Conservation (phyloP, 2,113 vertebrate species). For the Fregetta grallaria region DNA sequence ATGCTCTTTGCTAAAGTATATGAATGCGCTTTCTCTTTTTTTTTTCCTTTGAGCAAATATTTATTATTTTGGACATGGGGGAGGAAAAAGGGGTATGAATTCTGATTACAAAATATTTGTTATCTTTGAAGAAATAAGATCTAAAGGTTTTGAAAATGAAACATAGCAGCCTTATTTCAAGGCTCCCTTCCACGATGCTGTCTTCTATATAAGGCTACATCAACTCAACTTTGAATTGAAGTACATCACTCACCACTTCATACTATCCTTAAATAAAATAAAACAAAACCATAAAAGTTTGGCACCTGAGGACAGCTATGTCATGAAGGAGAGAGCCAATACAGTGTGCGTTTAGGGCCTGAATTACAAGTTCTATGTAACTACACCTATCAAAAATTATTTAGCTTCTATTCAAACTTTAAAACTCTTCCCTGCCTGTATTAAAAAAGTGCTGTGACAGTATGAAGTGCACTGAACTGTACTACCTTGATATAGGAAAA, state of each 20-base stretch:
- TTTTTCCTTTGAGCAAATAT: not conserved
- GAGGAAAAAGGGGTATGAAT: conserved; percentile 4
- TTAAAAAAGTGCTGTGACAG: conserved; percentile 71
- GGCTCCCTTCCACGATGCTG: conserved; percentile 67
- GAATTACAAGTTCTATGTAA: conserved; percentile 37
- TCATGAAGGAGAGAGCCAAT: conserved; percentile 55
- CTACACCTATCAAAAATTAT: conserved; percentile 59
- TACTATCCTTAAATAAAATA: conserved; percentile 66
- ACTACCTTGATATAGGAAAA: conserved; percentile 58
- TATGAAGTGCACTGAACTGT: conserved; percentile 68
- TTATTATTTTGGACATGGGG: not conserved
- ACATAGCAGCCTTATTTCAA: conserved; percentile 24
- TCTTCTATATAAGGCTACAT: conserved; percentile 74
- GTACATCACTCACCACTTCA: conserved; percentile 33
- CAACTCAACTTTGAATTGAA: conserved; percentile 51
- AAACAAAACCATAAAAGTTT: conserved; percentile 59
- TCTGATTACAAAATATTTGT: not conserved
- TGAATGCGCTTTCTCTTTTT: conserved; percentile 31
- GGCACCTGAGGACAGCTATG: conserved; percentile 76
- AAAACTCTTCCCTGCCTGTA: conserved; percentile 67
- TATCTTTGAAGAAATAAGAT: not conserved
- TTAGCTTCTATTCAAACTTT: conserved; percentile 58
- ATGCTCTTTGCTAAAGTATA: not conserved
- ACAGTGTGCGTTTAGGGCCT: conserved; percentile 51
- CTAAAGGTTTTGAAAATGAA: conserved; percentile 5